These are phyloP conservation scores for Drosophila neonasuta DNA, from an alignment of 2,888 invertebrate species.

Conservation along the genomic window DNA sequence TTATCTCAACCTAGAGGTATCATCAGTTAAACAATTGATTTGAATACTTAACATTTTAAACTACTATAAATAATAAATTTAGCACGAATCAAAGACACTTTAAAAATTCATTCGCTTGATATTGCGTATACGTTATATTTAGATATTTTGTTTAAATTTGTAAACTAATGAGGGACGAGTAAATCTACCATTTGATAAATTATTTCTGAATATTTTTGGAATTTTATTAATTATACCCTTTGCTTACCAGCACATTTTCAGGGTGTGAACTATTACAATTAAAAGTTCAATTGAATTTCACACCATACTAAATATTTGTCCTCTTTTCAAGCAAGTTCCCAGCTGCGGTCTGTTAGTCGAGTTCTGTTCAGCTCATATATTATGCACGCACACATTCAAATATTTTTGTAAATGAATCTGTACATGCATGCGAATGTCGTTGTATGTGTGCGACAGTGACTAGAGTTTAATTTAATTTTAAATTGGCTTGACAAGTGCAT, in stretches of 20 bases:
- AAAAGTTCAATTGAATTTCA: slow-evolving; percentile 6
- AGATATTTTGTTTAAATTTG: no score
- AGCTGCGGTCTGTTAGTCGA: neutral
- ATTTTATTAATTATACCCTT: neutral
- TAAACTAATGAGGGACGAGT: no score
- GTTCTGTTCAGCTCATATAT: neutral
- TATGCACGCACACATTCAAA: neutral
- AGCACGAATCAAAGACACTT: no score
- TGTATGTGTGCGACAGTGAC: neutral
- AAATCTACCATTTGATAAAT: no score
- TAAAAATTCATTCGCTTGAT: no score
- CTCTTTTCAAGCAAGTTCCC: neutral
- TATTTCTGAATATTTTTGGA: neutral
- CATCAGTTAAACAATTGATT: no score
- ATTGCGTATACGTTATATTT: no score
- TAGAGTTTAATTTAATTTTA: slow-evolving; percentile 54
- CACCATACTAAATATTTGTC: neutral
- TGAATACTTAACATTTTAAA: no score
- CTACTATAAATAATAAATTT: neutral
- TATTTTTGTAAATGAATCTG: slow-evolving; percentile 1
- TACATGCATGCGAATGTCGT: neutral
- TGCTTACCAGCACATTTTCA: neutral
- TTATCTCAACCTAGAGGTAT: no score
- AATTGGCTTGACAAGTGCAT: slow-evolving; percentile 37
- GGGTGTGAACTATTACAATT: slow-evolving; percentile 3